Evolutionary conservation across 2,113 vertebrate species (phyloP), one percentile per base, ranked within the genome.

Genomic region (Sinocyclocheilus grahami): DNA sequence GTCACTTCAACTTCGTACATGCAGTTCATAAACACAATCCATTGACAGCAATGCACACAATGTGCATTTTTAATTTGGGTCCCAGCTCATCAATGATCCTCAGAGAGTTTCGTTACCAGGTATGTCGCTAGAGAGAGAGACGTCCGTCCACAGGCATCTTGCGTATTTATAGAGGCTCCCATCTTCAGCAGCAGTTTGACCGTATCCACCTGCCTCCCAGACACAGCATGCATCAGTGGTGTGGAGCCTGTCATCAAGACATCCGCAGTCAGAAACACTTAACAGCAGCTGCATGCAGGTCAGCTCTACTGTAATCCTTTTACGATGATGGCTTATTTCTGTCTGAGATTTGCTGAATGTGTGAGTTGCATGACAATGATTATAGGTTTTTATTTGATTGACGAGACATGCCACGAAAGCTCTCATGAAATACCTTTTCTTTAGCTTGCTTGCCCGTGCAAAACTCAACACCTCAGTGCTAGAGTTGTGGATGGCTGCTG

Each of bases 121-220:
- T 97, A 97, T 20, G 96, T 96, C 67, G 96, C 97, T 85, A 97
- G 91, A 87, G 96, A 97, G 77, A 97, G 94, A 63, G 96, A 96
- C 2, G 96, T 97, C 84, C 96, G 94, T 86, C 96, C 97, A 46
- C 92, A 95, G 16, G 96, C 94, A 11, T 97, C 96, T 93, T 97
- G 96, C 80, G 90, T 96, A 84, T 97, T 97, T 88, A 97, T 96
- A 84, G 96, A 97, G 84, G 97, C 96, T 76, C 97, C 97, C 97
- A 97, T 97, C 92, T 97, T 97, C 90, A 97, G 87, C 81, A 97
- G 90, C 87, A 97, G 92, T 87, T 97, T 97, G 86, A 97, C 96
- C 18, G 97, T 97, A 88, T 97, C 96, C 83, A 96, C 95, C 89
- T 97, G 96, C 63, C 96, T 94, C 86, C 96, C 97, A 58, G 96